These are phyloP conservation scores for Brachionus sp. DNA, from an alignment of 1,140 invertebrate genomes.

Conservation along the genomic window DNA sequence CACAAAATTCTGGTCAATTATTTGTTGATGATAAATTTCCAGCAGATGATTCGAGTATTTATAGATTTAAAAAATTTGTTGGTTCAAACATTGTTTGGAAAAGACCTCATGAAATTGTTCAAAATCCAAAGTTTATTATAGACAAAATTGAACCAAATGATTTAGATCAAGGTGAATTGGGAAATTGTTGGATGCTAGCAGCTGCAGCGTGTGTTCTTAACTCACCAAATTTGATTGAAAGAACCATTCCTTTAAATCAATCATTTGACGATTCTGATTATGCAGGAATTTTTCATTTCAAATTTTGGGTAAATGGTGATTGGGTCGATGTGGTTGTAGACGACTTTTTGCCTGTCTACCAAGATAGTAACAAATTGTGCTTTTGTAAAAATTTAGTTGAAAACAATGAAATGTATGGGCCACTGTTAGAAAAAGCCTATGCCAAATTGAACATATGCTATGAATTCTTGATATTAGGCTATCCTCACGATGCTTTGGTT, in stretches of 20 bases:
- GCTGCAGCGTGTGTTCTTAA: constrained; percentile 68
- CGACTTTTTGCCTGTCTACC: constrained; percentile 68
- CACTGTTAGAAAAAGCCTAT: constrained; percentile 74
- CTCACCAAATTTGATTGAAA: constrained; percentile 66
- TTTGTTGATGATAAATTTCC: too few relatives aligned
- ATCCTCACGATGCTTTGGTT: constrained; percentile 62
- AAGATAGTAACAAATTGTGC: constrained; percentile 65
- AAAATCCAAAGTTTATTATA: constrained; percentile 49
- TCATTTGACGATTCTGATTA: constrained; percentile 63
- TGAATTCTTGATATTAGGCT: constrained; percentile 61
- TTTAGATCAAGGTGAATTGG: constrained; percentile 68
- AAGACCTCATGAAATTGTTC: constrained; percentile 57
- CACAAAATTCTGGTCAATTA: too few relatives aligned
- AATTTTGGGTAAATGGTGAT: constrained; percentile 73
- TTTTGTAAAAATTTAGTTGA: constrained; percentile 69
- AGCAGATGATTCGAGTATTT: too few relatives aligned
- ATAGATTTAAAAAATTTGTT: too few relatives aligned
- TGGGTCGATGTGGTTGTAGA: constrained; percentile 75
- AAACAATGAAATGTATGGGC: constrained; percentile 73
- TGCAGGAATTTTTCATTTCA: constrained; percentile 64
- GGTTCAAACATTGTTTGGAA: constrained; percentile 58
- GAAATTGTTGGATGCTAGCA: constrained; percentile 67
- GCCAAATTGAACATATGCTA: constrained; percentile 54
- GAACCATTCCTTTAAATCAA: constrained; percentile 69
- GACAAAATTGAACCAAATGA: constrained; percentile 59